Percentiles rank a stretch among this genome's conserved stretches.
phyloP scores from a whole-genome alignment of 2,888 invertebrate species.

The Idaea dimidiata region DNA sequence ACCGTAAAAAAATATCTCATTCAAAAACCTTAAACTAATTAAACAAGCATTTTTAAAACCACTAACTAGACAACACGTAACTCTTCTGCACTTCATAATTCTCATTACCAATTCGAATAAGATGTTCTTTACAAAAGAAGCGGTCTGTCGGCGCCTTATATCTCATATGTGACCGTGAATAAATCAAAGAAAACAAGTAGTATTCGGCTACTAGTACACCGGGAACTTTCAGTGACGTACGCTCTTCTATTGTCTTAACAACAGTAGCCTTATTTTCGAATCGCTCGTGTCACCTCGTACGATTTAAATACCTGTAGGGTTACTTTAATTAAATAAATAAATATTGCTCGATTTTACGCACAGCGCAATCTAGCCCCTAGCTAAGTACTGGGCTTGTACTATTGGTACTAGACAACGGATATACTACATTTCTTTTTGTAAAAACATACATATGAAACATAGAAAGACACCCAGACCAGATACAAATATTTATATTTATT shows the following conservation, averaged over 20 bases:
- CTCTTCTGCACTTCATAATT: slow-evolving; percentile 54
- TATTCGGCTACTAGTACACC: slow-evolving; percentile 77
- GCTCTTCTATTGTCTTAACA: slow-evolving; percentile 70
- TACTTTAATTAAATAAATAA: too few species aligned
- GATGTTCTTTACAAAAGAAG: slow-evolving; percentile 68
- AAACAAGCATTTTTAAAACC: not conserved
- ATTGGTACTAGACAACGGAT: too few species aligned
- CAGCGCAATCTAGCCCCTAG: too few species aligned
- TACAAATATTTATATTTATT: too few species aligned
- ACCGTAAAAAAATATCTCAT: not conserved
- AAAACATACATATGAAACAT: too few species aligned
- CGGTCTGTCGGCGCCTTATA: slow-evolving; percentile 74
- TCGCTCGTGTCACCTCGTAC: too few species aligned
- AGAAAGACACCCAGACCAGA: too few species aligned
- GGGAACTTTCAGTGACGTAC: slow-evolving; percentile 67
- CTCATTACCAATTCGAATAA: slow-evolving; percentile 74
- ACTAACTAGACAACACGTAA: slow-evolving; percentile 25
- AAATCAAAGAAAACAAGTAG: slow-evolving; percentile 81
- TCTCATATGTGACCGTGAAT: slow-evolving; percentile 73
- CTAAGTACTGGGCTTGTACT: too few species aligned
- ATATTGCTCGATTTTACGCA: too few species aligned
- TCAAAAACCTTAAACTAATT: not conserved
- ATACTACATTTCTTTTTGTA: too few species aligned
- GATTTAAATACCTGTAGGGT: too few species aligned
- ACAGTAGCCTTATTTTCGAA: slow-evolving; percentile 65